Percentiles rank a stretch among this genome's conserved stretches.
These are phyloP conservation scores for Semnornis frantzii DNA, from an alignment of 2,113 vertebrate species.

Conservation along the genomic window DNA sequence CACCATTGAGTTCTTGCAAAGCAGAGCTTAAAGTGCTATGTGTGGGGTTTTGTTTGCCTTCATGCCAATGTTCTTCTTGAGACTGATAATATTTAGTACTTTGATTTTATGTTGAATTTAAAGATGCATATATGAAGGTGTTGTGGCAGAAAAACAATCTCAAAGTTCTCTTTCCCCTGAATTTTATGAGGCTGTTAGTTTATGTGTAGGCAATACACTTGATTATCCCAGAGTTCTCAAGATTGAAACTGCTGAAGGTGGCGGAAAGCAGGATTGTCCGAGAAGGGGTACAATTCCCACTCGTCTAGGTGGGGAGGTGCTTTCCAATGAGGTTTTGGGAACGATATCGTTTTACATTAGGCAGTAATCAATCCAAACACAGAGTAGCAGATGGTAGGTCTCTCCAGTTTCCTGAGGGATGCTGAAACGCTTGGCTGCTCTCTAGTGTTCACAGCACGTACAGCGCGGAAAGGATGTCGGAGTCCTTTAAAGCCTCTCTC, in stretches of 20 bases:
- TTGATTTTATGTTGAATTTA: neutral
- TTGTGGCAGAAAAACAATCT: neutral
- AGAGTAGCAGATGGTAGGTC: neutral
- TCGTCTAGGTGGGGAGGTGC: neutral
- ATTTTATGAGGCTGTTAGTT: neutral
- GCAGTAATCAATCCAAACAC: neutral
- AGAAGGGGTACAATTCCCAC: neutral
- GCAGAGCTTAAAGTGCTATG: too few species aligned
- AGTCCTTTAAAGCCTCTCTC: neutral
- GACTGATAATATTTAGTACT: neutral
- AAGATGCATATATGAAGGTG: neutral
- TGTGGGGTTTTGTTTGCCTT: neutral
- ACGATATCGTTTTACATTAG: neutral
- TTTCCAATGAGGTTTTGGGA: neutral
- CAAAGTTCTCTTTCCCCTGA: neutral
- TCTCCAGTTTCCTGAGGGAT: neutral
- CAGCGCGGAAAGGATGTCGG: neutral
- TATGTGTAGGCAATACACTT: neutral
- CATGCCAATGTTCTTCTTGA: neutral
- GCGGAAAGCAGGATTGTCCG: neutral
- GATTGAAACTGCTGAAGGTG: neutral
- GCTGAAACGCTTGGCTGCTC: conserved; percentile 44
- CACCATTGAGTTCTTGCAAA: neutral
- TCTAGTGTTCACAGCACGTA: neutral
- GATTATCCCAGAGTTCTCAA: neutral